Evolutionary conservation across 1,140 invertebrate genomes (phyloP).

Genomic region (Polypedilum pembai): DNA sequence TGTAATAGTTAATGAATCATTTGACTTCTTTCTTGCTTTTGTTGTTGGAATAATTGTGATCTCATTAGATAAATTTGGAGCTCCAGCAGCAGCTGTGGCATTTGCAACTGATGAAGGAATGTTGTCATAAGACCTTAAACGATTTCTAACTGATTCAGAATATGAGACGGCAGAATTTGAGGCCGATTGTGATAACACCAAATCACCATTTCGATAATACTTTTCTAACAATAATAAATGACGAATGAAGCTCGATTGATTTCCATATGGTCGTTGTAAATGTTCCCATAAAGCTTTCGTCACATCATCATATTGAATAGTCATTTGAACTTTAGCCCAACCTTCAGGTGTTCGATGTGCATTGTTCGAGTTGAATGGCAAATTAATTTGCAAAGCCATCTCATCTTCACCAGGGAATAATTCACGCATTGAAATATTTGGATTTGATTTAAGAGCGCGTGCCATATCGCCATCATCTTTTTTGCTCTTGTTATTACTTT

Average conservation of each 20-base stretch:
- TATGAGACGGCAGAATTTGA: slow-evolving; percentile 66
- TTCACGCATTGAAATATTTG: slow-evolving; percentile 69
- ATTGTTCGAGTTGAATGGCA: slow-evolving; percentile 38
- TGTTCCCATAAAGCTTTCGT: slow-evolving; percentile 72
- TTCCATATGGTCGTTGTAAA: slow-evolving; percentile 73
- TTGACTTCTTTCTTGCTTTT: slow-evolving; percentile 9
- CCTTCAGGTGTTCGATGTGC: slow-evolving; percentile 56
- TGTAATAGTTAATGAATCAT: neutral
- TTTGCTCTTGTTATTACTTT: slow-evolving; percentile 39
- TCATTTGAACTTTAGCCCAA: slow-evolving; percentile 70
- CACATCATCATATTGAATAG: slow-evolving; percentile 72
- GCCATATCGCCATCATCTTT: slow-evolving; percentile 41
- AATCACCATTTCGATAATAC: slow-evolving; percentile 67
- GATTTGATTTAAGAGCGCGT: slow-evolving; percentile 58
- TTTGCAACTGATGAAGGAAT: slow-evolving; percentile 41
- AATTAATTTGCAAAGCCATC: slow-evolving; percentile 61
- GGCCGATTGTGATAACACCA: slow-evolving; percentile 62
- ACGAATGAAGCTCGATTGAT: slow-evolving; percentile 71
- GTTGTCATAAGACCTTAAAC: slow-evolving; percentile 65
- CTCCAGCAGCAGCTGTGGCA: slow-evolving; percentile 38
- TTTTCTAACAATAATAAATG: slow-evolving; percentile 74
- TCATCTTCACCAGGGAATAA: slow-evolving; percentile 72
- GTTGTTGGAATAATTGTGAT: neutral
- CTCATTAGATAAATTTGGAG: slow-evolving; percentile 24
- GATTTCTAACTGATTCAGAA: slow-evolving; percentile 67